Conservation (phyloP, 2,888 invertebrate genomes). For the Cataglyphis albicans region DNA sequence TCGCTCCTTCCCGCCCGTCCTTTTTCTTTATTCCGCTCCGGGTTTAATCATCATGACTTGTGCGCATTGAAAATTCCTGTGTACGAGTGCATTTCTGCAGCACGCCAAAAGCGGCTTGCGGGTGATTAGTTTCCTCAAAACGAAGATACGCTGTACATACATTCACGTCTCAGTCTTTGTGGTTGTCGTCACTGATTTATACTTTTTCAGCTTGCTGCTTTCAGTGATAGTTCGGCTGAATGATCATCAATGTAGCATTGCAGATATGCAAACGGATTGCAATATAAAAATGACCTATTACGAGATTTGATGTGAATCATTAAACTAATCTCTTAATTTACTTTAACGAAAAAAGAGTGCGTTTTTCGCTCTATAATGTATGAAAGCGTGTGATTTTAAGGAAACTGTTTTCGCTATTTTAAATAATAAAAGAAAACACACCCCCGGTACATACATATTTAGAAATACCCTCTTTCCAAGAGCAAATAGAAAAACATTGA, state of each 20-base stretch:
- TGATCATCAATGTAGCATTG: not conserved
- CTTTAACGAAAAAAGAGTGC: not conserved
- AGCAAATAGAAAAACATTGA: slow-evolving; percentile 62
- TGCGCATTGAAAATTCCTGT: slow-evolving; percentile 37
- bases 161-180: slow-evolving; percentile 25
- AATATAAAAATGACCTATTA: slow-evolving; percentile 6
- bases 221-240: not conserved
- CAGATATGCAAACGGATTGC: slow-evolving; percentile 8
- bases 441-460: not conserved
- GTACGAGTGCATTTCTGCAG: not conserved
- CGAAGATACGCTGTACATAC: slow-evolving; percentile 7
- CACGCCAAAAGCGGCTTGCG: slow-evolving; percentile 17
- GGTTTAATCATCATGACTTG: slow-evolving; percentile 72
- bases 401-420: not conserved
- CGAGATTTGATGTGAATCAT: slow-evolving; percentile 5
- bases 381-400: not conserved
- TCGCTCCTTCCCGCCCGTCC: slow-evolving; percentile 61
- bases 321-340: not conserved
- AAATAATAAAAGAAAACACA: slow-evolving; percentile 30
- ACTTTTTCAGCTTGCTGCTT: slow-evolving; percentile 25
- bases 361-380: not conserved
- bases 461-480: not conserved
- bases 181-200: slow-evolving; percentile 22
- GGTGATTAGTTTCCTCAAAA: slow-evolving; percentile 27
- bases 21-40: slow-evolving; percentile 5